These are phyloP conservation scores for Phaethon lepturus DNA, from an alignment of 2,113 vertebrate species.

Conservation along the genomic window DNA sequence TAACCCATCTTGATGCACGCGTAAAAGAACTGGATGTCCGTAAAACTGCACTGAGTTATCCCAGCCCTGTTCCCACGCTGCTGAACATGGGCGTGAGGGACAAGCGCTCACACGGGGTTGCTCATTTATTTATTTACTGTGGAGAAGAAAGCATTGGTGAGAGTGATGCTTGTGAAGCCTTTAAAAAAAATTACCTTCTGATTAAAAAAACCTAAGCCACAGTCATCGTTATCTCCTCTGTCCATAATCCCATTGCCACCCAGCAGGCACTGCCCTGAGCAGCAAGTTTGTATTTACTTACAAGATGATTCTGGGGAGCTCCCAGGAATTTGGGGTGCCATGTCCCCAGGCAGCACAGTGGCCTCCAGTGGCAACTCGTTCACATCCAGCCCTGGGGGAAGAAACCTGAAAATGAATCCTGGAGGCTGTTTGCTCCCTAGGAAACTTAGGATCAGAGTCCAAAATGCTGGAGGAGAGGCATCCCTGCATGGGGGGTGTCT, in stretches of 20 bases:
- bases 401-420: neutral
- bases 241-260: rapidly evolving
- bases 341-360: neutral
- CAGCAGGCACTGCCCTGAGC: neutral
- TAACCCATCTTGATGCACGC: neutral
- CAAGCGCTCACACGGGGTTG: neutral
- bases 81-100: neutral
- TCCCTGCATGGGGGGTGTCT: rapidly evolving
- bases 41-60: neutral
- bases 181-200: neutral
- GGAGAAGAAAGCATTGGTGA: neutral
- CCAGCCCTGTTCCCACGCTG: neutral
- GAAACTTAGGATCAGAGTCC: neutral
- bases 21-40: neutral
- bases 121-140: neutral
- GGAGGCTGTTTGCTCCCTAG: neutral
- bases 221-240: neutral
- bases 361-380: neutral
- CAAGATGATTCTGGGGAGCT: neutral
- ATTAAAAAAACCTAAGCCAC: neutral
- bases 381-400: neutral
- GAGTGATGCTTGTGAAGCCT: neutral
- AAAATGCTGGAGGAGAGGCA: neutral
- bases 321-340: neutral
- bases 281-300: neutral